phyloP scores from a whole-genome alignment of 2,113 vertebrate genomes.

The Oxyruncus cristatus region DNA sequence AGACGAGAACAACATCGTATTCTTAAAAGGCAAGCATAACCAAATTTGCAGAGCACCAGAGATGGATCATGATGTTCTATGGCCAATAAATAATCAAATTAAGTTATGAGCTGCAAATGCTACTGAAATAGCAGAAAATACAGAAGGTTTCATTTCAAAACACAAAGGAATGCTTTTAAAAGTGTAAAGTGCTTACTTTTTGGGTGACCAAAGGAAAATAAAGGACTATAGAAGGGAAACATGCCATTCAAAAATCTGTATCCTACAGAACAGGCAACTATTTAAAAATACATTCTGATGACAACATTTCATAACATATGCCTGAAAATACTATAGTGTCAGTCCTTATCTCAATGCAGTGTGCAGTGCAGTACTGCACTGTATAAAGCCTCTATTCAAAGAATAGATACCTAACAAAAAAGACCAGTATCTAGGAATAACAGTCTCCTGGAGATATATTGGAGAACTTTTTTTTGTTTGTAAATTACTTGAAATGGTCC shows the following conservation, averaged over 20 bases:
- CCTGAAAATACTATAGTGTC: fast-evolving
- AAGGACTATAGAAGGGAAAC: not conserved
- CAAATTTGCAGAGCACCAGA: not conserved
- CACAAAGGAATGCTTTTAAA: not conserved
- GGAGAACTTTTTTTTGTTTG: not conserved
- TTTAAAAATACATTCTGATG: not conserved
- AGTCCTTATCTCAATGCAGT: not conserved
- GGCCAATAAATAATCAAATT: not conserved
- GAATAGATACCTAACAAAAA: not conserved
- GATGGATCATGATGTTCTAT: not conserved
- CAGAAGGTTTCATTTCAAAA: not conserved
- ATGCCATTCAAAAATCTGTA: not conserved
- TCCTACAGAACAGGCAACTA: not conserved
- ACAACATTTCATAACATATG: not conserved
- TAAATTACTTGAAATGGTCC: not conserved
- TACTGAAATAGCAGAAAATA: not conserved
- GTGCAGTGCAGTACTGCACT: not conserved
- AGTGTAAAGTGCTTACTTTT: not conserved
- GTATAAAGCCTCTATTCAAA: not conserved
- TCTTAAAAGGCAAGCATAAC: not conserved
- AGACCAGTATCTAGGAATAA: not conserved
- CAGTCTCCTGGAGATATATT: not conserved
- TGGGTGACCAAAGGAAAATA: not conserved
- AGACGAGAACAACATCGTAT: not conserved
- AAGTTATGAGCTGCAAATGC: not conserved